Base-by-base conservation (phyloP, 35 echinoderm and acorn worm genomes). In the Eucidaris tribuloides region DNA sequence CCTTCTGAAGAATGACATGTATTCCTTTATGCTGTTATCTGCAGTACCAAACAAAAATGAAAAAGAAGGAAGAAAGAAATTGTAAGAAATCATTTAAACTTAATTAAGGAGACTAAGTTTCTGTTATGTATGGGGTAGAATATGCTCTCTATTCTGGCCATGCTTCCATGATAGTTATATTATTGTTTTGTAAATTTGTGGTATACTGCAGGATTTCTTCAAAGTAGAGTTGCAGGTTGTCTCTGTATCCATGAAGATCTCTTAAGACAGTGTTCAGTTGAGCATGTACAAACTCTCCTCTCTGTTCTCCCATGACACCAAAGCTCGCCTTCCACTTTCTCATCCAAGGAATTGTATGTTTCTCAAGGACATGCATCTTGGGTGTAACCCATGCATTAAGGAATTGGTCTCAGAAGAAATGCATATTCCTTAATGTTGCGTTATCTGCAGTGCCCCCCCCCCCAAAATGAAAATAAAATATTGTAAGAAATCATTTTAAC, bases 351-450 rank as follows among this genome's bases (percentile, higher is more conserved):
- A 85, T 49, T 19, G 59, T 37, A 35, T 91, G 81, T n/a, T 20
- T 85, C 44, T 71, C 81, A 7, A 91, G 42, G 36, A 91, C 33
- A 42, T 91, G 81, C 57, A 91, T 84, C 59, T 91, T 91, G 31
- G 89, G 82, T 30, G 82, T 30, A 7, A 84, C 57, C 11, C 41
- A 33, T 36, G 66, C 58, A 2, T 19, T 48, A 14, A 71, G 89
- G 32, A 78, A 85, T 20, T 79, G 61, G 1, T n/a, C 20, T 17
- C 89, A 33, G 61, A 85, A 85, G 29, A 85, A 85, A 23, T 50
- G 25, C 2, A 77, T 20, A 23, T 85, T 85, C 27, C 0, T 33
- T 7, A 78, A 18, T 18, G 85, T 80, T n/a, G 33, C 55, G 0
- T 85, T 45, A 39, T 91, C 89, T 91, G 82, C 33, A 79, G 38